Evolutionary conservation across 1,140 invertebrate genomes (phyloP).

Genomic region (Meloidogyne chitwoodi): DNA sequence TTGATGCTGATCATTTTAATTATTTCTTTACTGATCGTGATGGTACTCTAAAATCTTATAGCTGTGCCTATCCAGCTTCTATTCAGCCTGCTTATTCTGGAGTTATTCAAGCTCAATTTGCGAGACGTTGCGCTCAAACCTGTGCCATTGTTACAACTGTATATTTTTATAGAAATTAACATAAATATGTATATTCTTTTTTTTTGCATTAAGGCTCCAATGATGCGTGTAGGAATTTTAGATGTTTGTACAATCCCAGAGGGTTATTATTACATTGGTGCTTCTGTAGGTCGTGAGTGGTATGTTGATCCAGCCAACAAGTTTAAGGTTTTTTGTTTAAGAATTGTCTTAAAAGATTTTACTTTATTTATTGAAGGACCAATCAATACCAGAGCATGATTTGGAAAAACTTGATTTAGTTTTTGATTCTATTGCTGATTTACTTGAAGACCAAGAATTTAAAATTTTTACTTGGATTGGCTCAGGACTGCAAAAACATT

Average conservation of each 20-base stretch:
- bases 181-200: constrained; percentile 40
- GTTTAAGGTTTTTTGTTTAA: constrained; percentile 39
- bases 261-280: constrained; percentile 59
- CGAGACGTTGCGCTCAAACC: constrained; percentile 58
- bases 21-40: constrained; percentile 60
- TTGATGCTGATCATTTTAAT: constrained; percentile 56
- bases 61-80: constrained; percentile 53
- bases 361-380: constrained; percentile 28
- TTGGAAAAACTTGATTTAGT: constrained; percentile 51
- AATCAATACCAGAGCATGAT: constrained; percentile 53
- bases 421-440: constrained; percentile 43
- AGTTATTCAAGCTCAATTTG: constrained; percentile 59
- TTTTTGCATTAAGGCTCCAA: neutral
- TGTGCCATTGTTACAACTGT: constrained; percentile 60
- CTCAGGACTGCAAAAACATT: constrained; percentile 59
- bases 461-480: constrained; percentile 58
- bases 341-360: neutral
- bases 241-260: constrained; percentile 58
- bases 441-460: constrained; percentile 54
- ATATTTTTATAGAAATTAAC: too few species aligned
- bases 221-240: constrained; percentile 22
- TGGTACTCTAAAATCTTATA: constrained; percentile 57
- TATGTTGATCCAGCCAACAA: constrained; percentile 56
- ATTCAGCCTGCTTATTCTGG: constrained; percentile 59
- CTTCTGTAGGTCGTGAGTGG: constrained; percentile 57